Evolutionary conservation across 2,113 vertebrate species (phyloP), one percentile per base, ranked within the genome.

Genomic region (Prietella phreatophila): DNA sequence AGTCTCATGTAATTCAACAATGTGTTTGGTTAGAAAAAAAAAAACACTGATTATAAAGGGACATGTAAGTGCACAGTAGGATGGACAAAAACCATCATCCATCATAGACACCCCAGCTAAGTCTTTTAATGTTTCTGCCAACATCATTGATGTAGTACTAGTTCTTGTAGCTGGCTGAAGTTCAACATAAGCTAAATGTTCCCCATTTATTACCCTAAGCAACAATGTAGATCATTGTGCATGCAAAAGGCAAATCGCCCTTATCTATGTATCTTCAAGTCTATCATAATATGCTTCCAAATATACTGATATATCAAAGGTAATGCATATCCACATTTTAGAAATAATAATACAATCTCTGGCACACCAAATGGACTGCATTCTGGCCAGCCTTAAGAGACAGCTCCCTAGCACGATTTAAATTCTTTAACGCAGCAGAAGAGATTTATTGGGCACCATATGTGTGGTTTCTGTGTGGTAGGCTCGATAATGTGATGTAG

Each of bases 371-470:
- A 33, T 85, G 88, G 89, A 83, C 85, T 84, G 83, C 91, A 93
- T 94, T 94, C 93, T 90, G 89, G 55, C 61, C 83, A 91, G 91
- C 90, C 92, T 93, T 93, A 93, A 93, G 86, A 92, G 88, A 90
- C 92, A 93, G 92, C 92, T 92, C 79, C n/a, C 88, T 92, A 91
- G 91, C 91, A 90, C 90, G 89, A 92, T 92, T 91, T 89, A 71
- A 93, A 92, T 89, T 91, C 88, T 91, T 88, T 91, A 92, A 92
- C 88, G 90, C 79, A 82, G 89, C 91, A 85, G 22, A 88, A 87
- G 88, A 92, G 92, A 93, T 93, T 92, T 91, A 93, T 93, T 81
- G 87, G 89, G 92, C 91, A 91, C 89, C 91, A 86, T 87, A 88
- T 89, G 90, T 76, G 82, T 86, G 61, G 22, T 83, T 71, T 50